Percentiles rank a stretch among this genome's conserved stretches.
These are phyloP conservation scores for Hemitrygon akajei DNA, from an alignment of 2,797 vertebrate genomes.

Conservation along the genomic window DNA sequence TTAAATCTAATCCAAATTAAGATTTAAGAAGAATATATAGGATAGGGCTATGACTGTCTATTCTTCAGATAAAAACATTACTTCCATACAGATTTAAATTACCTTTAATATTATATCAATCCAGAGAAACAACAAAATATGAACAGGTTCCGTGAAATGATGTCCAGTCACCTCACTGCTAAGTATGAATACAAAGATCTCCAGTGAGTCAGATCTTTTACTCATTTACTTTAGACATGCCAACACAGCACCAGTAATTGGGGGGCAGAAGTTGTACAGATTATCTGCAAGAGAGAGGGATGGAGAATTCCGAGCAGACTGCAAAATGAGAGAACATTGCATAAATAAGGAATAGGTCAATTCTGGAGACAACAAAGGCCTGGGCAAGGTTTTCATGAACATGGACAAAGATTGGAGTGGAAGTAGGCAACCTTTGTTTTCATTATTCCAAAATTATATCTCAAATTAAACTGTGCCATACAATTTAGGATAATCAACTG, in stretches of 20 bases:
- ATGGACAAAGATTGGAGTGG: background rate
- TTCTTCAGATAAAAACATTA: background rate
- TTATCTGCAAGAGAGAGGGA: background rate
- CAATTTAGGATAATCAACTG: background rate
- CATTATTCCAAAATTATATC: background rate
- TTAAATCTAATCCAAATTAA: background rate
- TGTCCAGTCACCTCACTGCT: background rate
- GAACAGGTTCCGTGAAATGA: background rate
- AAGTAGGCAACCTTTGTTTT: background rate
- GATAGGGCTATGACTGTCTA: background rate
- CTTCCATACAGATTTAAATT: background rate
- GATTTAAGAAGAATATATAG: background rate
- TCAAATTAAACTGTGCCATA: background rate
- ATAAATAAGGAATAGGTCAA: background rate
- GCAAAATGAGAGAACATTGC: background rate
- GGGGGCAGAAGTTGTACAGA: background rate
- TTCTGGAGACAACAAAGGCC: background rate
- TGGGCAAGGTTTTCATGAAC: background rate
- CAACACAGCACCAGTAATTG: background rate
- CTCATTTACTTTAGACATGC: background rate
- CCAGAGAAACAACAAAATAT: slow-evolving; percentile 2
- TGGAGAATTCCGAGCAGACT: no score
- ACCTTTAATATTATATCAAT: background rate
- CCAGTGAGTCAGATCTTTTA: background rate
- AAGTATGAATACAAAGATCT: no score